A percentile compares a stretch with the other conserved stretches of the same genome.
These are phyloP conservation scores for Drusus annulatus DNA, from an alignment of 1,140 invertebrate species.

Conservation along the genomic window DNA sequence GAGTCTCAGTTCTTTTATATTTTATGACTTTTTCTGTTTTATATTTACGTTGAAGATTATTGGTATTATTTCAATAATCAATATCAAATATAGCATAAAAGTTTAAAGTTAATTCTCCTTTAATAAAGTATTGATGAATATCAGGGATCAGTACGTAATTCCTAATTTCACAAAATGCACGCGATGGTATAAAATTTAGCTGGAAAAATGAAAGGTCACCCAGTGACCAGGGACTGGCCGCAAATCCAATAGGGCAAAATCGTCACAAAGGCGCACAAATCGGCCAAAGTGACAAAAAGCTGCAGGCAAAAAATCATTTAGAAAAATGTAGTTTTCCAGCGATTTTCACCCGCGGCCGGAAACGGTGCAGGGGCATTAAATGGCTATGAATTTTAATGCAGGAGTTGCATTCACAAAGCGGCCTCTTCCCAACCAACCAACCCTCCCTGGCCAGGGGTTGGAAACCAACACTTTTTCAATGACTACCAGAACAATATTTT, in stretches of 20 bases:
- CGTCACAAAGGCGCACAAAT: constrained; percentile 19
- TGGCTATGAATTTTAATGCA: constrained; percentile 58
- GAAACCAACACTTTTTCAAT: not conserved
- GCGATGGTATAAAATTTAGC: no score
- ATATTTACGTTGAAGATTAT: no score
- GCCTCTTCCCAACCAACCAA: not conserved
- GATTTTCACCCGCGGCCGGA: constrained; percentile 30
- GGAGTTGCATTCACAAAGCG: constrained; percentile 42
- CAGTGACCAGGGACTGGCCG: no score
- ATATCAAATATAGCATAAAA: no score
- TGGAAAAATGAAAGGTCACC: not conserved
- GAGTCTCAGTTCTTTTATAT: no score
- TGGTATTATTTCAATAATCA: no score
- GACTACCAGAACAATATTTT: no score
- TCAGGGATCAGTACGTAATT: no score
- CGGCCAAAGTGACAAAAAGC: constrained; percentile 23
- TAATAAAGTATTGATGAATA: no score
- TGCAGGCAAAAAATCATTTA: constrained; percentile 1
- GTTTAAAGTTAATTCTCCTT: no score
- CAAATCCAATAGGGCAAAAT: not conserved
- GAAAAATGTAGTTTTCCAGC: constrained; percentile 40
- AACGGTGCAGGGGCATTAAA: constrained; percentile 49
- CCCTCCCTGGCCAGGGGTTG: not conserved
- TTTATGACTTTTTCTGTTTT: no score
- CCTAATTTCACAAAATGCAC: no score